Base-by-base conservation (phyloP, 2,888 invertebrate genomes). In the Leptinotarsa haldemani region DNA sequence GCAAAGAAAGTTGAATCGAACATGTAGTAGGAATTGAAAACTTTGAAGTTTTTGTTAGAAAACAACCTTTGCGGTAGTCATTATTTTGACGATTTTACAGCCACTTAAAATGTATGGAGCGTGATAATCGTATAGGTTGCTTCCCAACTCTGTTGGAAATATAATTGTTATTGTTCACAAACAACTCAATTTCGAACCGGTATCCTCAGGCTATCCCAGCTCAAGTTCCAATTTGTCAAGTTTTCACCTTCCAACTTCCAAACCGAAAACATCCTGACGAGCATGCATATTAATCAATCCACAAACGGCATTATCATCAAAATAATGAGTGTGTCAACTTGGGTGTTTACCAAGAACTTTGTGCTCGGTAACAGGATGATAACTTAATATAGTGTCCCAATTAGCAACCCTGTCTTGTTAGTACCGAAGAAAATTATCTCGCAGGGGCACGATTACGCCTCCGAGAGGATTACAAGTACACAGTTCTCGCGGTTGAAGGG, bases 341-440 rank as follows among this genome's bases (percentile, higher is more conserved):
- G 74, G 75, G 77, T 80, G 79, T 79, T 80, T 79, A 78, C 76
- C 73, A 70, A 77, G 79, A 82, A 83, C 82, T 84, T 83, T 80
- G 79, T 80, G 79, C 75, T 80, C 79, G 77, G 80, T 81, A 83
- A 84, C 83, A 83, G 79, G 81, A 81, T 82, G 83, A 84, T 85
- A 85, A 85, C 85, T 85, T 85, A 85, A 85, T 85, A 85, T 80
- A 82, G 82, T 81, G 81, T 82, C 84, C 84, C 84, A 85, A 85
- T 85, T 85, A 85, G 85, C 81, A 81, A 81, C 80, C 82, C 82
- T 78, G 82, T 81, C 83, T 83, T 82, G 84, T 83, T 84, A 84
- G 83, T 83, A 83, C 81, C 82, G 80, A 80, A 80, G 83, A 79
- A 83, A 84, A 84, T 84, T 84, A 84, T 83, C 83, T 83, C 83